Evolutionary conservation across 2,113 vertebrate species (phyloP), one percentile per base, ranked within the genome.

Genomic region (Corvus hawaiiensis): DNA sequence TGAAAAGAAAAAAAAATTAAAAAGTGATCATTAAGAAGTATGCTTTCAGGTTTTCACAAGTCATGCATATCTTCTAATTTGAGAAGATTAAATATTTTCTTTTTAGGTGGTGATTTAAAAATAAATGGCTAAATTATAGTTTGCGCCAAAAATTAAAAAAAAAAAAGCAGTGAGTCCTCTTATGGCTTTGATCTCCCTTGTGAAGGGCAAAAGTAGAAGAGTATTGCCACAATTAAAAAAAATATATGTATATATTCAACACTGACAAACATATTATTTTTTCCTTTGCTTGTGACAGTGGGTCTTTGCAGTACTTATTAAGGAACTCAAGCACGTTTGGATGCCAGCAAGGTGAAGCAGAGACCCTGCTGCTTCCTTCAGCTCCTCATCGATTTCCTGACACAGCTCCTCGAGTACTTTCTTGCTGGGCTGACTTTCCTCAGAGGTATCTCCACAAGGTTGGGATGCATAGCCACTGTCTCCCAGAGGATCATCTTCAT

Each of bases 141-240:
- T 96, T 95, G 86, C 21, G 84, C 77, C 81, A 84, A 97, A 97
- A 96, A 93, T 48, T 48, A 96, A 94, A 94, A 93, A 97, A 49
- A 93, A 93, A 97, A 84, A 97, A 94, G 94, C 95, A 97, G 92
- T 89, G 98, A 98, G 98, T 98, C 98, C 98, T 98, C 98, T 98
- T 99, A 99, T 99, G 99, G 99, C 99, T 99, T 99, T 99, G 98
- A 98, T 98, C 98, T 99, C 99, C 99, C 98, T 98, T 98, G 98
- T 98, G 98, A 98, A 98, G 98, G 98, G 98, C 98, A 98, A 98
- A 98, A 98, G 97, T 96, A 97, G 97, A 97, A 97, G 97, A 98
- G 96, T 98, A 98, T 98, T 98, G 98, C 98, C 98, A 97, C 97
- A 94, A 97, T 98, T 98, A 93, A 97, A 98, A 98, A 97, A 94